Percentiles rank a stretch among this genome's conserved stretches.
phyloP scores from a whole-genome alignment of 1,140 invertebrate species.

The Choristoneura fumiferana region DNA sequence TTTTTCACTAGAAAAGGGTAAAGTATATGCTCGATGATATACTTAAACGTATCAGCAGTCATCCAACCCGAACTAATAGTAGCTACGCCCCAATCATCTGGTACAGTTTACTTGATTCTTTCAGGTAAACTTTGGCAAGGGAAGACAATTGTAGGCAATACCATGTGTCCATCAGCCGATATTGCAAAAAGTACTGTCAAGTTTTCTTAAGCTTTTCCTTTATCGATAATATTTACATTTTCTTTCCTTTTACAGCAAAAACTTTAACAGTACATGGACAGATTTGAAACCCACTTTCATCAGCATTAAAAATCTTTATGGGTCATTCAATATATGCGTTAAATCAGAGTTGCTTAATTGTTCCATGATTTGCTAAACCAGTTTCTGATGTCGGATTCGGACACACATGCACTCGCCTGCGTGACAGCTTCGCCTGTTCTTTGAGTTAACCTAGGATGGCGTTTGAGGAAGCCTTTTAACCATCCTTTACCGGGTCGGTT shows the following conservation, averaged over 20 bases:
- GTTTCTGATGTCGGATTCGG: neutral
- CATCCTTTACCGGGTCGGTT: neutral
- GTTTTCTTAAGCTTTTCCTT: slow-evolving; percentile 40
- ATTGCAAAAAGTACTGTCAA: slow-evolving; percentile 46
- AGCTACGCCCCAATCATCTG: neutral
- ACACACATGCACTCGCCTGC: slow-evolving; percentile 3
- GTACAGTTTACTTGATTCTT: slow-evolving; percentile 28
- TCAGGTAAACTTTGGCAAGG: neutral
- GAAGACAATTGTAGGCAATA: neutral
- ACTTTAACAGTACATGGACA: slow-evolving; percentile 38
- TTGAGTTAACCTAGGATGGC: neutral
- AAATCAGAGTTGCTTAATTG: neutral
- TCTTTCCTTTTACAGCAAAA: slow-evolving; percentile 38
- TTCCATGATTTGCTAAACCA: neutral
- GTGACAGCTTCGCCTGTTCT: neutral
- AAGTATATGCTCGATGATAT: slow-evolving; percentile 44
- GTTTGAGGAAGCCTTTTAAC: neutral
- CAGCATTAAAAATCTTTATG: slow-evolving; percentile 35
- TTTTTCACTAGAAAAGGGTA: slow-evolving; percentile 36
- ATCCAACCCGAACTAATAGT: neutral
- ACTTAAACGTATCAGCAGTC: slow-evolving; percentile 40
- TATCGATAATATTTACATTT: slow-evolving; percentile 42
- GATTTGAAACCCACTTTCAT: slow-evolving; percentile 38
- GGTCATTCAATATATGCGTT: slow-evolving; percentile 12
- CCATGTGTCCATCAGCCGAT: neutral